Evolutionary conservation across 2,888 invertebrate genomes (phyloP), one percentile per base, ranked within the genome.

Genomic region (Willowsia nigromaculata): DNA sequence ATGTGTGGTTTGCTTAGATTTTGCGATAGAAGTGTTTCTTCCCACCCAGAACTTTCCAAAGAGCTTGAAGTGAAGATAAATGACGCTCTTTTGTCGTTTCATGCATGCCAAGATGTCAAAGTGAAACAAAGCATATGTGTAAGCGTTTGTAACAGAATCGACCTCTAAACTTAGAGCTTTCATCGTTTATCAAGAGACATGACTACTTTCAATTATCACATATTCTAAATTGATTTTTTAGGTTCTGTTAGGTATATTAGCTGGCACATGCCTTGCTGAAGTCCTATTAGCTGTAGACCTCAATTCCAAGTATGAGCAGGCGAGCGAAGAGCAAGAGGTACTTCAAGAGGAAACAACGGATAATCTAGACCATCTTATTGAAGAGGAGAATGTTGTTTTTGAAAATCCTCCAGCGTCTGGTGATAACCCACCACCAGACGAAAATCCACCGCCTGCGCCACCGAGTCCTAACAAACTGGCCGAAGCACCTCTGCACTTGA

Each of bases 251-350:
- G 6, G 56, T 1, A 40, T 76, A 3, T n/a, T 85, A n/a, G 30
- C 76, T 59, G 40, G 59, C 18, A 76, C 47, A 0, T 50, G 85
- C 30, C 2, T 43, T 9, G 18, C 85, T 7, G 74, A 81, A 30
- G 81, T 89, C n/a, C 25, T 85, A 0, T 13, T 71, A 22, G 89
- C 89, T 1, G 85, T 89, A 85, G 89, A 89, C 9, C 80, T 89
- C n/a, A 84, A 80, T 0, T 85, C 89, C 43, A 85, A 80, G n/a
- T 89, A 89, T 33, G 81, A 89, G 27, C 80, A 89, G n/a, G 89
- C 78, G 18, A 43, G 11, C 25, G 81, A 89, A 56, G 78, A 89
- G 27, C 85, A 89, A 30, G 71, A 80, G 15, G 25, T 89, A 15
- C 22, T 59, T 15, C 33, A 83, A 65, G 30, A 65, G 22, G 83